phyloP scores from a whole-genome alignment of 23 tunicate genomes.

The Ascidia mentula region DNA sequence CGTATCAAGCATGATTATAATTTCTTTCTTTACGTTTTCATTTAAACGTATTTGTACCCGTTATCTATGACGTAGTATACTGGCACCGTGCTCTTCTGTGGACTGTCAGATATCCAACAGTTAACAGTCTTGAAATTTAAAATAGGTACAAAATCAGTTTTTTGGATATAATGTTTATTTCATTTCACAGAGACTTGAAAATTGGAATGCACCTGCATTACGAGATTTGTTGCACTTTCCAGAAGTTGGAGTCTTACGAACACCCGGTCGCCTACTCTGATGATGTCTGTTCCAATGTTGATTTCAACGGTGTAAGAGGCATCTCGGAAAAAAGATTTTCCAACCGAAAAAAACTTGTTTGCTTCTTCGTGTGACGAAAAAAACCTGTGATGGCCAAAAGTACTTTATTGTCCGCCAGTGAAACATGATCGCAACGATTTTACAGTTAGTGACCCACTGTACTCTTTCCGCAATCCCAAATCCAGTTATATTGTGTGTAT shows the following conservation, averaged over 20 bases:
- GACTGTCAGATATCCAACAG: neutral
- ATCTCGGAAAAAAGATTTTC: neutral
- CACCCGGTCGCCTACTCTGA: neutral
- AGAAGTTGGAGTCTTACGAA: neutral
- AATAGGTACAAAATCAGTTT: too few relatives aligned
- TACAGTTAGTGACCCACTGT: too few relatives aligned
- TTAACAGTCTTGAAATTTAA: neutral
- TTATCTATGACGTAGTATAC: neutral
- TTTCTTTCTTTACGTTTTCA: too few relatives aligned
- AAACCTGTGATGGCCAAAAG: too few relatives aligned
- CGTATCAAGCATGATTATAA: too few relatives aligned
- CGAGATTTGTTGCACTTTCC: neutral
- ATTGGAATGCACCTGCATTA: conserved; percentile 1
- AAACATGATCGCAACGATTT: too few relatives aligned
- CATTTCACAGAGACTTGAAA: too few relatives aligned
- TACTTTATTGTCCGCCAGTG: too few relatives aligned
- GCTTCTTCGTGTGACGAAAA: neutral
- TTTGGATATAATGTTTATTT: too few relatives aligned
- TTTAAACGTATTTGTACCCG: too few relatives aligned
- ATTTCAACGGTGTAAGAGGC: neutral
- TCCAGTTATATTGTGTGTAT: too few relatives aligned
- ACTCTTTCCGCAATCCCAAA: too few relatives aligned
- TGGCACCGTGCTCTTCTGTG: neutral
- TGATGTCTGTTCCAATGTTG: neutral
- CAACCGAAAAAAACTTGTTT: neutral